These are phyloP conservation scores for Brachymystax lenok DNA, from an alignment of 2,797 vertebrate species.

Conservation along the genomic window DNA sequence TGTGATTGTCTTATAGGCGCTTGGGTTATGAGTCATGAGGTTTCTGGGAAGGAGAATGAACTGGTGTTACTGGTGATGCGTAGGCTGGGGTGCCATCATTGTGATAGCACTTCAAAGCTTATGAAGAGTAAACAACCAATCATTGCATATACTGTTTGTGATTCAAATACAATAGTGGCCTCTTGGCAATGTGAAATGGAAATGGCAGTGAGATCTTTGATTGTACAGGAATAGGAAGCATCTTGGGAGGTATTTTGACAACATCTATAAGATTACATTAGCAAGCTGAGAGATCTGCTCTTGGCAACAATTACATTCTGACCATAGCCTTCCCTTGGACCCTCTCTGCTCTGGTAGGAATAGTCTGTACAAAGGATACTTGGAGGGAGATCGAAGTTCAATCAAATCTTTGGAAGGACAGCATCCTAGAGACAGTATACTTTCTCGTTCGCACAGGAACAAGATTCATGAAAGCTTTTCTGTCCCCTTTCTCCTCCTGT, in stretches of 20 bases:
- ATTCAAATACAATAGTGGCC: not conserved
- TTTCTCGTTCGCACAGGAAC: conserved; percentile 16
- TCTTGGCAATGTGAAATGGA: not conserved
- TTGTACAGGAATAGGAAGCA: not conserved
- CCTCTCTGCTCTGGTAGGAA: not conserved
- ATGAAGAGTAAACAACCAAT: not conserved
- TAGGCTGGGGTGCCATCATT: not conserved
- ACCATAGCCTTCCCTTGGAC: not conserved
- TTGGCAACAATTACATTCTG: not conserved
- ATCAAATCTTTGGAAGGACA: conserved; percentile 11
- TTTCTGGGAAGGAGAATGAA: not conserved
- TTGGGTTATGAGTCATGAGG: not conserved
- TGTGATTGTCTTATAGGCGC: not conserved
- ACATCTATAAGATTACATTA: not conserved
- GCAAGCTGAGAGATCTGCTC: not conserved
- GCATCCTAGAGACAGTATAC: conserved; percentile 4
- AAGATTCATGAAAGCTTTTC: conserved; percentile 42
- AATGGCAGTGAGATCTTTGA: not conserved
- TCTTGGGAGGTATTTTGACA: not conserved
- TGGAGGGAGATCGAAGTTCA: not conserved
- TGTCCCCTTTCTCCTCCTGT: conserved; percentile 31
- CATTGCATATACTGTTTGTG: not conserved
- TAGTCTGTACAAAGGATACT: not conserved
- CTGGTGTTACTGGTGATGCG: not conserved
- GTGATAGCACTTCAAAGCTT: not conserved